Base-by-base conservation (phyloP, 1,140 invertebrate species). In the Heliconius hewitsoni region DNA sequence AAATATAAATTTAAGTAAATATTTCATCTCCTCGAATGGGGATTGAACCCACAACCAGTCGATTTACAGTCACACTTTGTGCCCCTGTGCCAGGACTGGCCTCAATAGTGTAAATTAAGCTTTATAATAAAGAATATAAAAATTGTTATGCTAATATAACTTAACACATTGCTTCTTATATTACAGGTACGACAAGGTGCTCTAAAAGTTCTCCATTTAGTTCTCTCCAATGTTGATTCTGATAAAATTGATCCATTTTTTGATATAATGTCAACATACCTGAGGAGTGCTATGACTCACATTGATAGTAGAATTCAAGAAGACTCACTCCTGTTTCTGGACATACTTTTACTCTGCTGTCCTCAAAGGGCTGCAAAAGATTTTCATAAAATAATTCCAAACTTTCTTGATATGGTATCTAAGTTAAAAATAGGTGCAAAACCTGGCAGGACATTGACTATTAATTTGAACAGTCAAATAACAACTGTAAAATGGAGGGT, bases 271-370 rank as follows among this genome's bases (percentile, higher is more conserved):
- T 96, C 96, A 57, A 97, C 97, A 16, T 98, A 98, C 87, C 89
- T 98, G 46, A 96, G 96, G 46, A 98, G 98, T 95, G 97, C 97
- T 1, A 98, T 98, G 97, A 98, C 97, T 13, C 97, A 98, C 84
- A 97, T 98, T 77, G 95, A 97, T 89, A 95, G 95, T 18, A 95
- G 95, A 71, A 96, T 98, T 73, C 97, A 98, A 88, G 96, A 97
- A 89, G 98, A 98, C 90, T 98, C 98, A 1, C 91, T 98, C 3
- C 86, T 96, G 11, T 95, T 98, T 74, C 91, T 98, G n/a, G 98
- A 97, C 85, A 95, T 96, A 74, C 92, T 98, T 30, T 89, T 97
- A 19, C 90, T 96, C 52, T 95, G 96, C 75, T 95, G 96, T 76
- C 96, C 96, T 5, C 85, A 89, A 60, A 92, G 97, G 50, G 90